phyloP scores from a whole-genome alignment of 2,888 invertebrate genomes.

The Spodoptera exigua region DNA sequence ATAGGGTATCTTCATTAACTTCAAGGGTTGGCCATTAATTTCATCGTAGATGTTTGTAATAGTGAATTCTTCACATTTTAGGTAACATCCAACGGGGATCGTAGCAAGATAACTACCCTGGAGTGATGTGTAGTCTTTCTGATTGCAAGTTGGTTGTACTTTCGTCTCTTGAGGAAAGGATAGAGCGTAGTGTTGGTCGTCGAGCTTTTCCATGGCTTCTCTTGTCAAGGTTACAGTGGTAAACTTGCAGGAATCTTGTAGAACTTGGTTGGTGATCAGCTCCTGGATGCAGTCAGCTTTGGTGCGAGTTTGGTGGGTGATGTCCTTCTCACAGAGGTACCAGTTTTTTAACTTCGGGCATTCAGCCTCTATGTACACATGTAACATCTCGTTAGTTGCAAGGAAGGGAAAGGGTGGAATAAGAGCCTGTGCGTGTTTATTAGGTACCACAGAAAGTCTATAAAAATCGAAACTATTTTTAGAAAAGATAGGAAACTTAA shows the following conservation, averaged over 20 bases:
- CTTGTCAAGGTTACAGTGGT: background rate
- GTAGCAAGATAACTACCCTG: background rate
- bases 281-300: slow-evolving; percentile 3
- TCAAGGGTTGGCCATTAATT: background rate
- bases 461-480: slow-evolving; percentile 1
- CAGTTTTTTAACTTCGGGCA: slow-evolving; percentile 9
- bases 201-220: background rate
- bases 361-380: slow-evolving; percentile 13
- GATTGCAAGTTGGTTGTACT: background rate
- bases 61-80: background rate
- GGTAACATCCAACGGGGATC: background rate
- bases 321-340: slow-evolving; percentile 6
- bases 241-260: background rate
- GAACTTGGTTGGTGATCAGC: slow-evolving; percentile 1
- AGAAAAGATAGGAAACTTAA: background rate
- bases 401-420: slow-evolving; percentile 4
- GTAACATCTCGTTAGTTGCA: slow-evolving; percentile 8
- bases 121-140: background rate
- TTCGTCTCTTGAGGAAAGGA: background rate
- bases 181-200: background rate
- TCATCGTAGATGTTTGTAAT: slow-evolving; percentile 1
- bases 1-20: background rate
- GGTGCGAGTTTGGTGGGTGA: slow-evolving; percentile 1
- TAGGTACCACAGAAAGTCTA: slow-evolving; percentile 5
- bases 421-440: slow-evolving; percentile 2